These are phyloP conservation scores for Malurus cyaneus DNA, from an alignment of 2,113 vertebrate genomes.

Conservation along the genomic window DNA sequence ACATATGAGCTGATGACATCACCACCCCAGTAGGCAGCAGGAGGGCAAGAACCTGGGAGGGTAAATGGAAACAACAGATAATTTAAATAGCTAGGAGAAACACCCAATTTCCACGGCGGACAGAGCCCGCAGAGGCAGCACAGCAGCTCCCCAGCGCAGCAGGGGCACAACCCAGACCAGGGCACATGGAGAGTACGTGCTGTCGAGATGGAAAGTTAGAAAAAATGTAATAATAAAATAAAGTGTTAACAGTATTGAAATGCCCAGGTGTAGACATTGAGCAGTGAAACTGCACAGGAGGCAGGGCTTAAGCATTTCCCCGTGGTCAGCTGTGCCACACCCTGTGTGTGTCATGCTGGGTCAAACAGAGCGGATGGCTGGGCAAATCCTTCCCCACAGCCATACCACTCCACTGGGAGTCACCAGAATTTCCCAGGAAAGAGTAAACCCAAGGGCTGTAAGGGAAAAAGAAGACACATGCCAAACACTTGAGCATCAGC, in stretches of 20 bases:
- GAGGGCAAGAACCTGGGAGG: not conserved
- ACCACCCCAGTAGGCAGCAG: not conserved
- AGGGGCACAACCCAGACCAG: not conserved
- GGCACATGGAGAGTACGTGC: rapidly evolving
- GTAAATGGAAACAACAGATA: slow-evolving; percentile 21
- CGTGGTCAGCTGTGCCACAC: rapidly evolving
- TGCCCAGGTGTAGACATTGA: not conserved
- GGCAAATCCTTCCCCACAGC: not conserved
- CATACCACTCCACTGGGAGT: rapidly evolving
- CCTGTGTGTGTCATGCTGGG: rapidly evolving
- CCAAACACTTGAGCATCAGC: not conserved
- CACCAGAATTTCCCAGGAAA: not conserved
- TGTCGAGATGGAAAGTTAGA: not conserved
- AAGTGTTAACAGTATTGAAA: not conserved
- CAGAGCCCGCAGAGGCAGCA: not conserved
- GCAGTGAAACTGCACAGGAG: not conserved
- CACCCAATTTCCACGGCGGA: not conserved
- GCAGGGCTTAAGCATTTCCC: not conserved
- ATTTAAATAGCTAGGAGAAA: not conserved
- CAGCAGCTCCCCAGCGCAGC: not conserved
- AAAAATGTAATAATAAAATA: not conserved
- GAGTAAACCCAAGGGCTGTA: not conserved
- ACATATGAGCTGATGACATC: slow-evolving; percentile 4
- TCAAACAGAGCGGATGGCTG: rapidly evolving
- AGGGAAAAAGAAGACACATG: not conserved